A percentile compares a stretch with the other conserved stretches of the same genome.
Evolutionary conservation across 1,140 invertebrate genomes (phyloP).

Genomic region (Ganaspis sp.): DNA sequence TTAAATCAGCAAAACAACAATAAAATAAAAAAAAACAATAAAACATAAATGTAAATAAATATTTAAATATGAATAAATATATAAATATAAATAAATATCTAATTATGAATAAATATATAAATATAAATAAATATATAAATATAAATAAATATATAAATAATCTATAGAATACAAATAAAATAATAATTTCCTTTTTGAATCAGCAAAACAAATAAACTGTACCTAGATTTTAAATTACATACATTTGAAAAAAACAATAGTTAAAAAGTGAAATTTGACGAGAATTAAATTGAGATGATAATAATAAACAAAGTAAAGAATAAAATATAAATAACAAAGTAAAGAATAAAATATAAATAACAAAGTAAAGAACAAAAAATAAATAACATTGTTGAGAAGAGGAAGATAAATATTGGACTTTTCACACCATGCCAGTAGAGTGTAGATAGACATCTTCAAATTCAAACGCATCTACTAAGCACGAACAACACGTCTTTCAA

Average conservation of each 20-base stretch:
- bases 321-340: too few species aligned
- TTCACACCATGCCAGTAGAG: conserved; percentile 66
- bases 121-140: not conserved
- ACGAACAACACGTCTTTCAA: conserved; percentile 54
- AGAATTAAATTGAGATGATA: too few species aligned
- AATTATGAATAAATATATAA: not conserved
- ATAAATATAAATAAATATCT: conserved; percentile 11
- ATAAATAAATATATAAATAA: not conserved
- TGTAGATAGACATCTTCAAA: conserved; percentile 48
- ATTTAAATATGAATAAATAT: not conserved
- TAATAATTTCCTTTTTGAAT: too few species aligned
- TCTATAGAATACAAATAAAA: too few species aligned
- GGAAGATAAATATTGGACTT: conserved; percentile 31
- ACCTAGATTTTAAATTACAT: too few species aligned
- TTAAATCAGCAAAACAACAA: conserved; percentile 43
- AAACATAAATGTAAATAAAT: conserved; percentile 22
- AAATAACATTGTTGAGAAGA: conserved; percentile 35
- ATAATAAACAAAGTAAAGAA: conserved; percentile 35
- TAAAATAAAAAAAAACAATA: conserved; percentile 47
- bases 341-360: conserved; percentile 43
- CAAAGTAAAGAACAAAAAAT: conserved; percentile 40
- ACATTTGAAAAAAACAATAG: too few species aligned
- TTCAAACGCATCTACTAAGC: conserved; percentile 68
- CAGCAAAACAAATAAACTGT: too few species aligned
- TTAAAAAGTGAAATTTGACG: too few species aligned